Evolutionary conservation across 2,797 vertebrate species (phyloP), one percentile per base, ranked within the genome.

Genomic region (Spea hammondii): DNA sequence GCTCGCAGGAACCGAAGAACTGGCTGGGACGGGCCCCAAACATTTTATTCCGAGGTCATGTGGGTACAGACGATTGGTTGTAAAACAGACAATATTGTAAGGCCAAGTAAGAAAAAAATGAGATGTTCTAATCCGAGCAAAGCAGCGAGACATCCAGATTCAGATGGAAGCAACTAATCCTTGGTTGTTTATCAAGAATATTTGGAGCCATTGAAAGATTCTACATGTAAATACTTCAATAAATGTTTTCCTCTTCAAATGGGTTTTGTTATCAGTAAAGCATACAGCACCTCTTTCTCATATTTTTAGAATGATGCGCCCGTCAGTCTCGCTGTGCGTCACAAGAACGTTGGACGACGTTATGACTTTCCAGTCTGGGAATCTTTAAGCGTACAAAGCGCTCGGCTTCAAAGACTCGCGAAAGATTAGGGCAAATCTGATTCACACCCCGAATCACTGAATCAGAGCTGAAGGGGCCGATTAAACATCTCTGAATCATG

Each of bases 181-280:
- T 79, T 74, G 78, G 78, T 74, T 79, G 78, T 79, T 79, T 79
- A 74, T 79, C 78, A 79, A 74, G 72, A 79, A 79, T 79, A 79
- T 74, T 79, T 79, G 78, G 65, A 79, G 78, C 66, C 65, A 64
- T 74, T 68, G 65, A 70, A 70, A 66, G 67, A 72, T 64, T 59
- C 65, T 64, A 70, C 11, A 79, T 79, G 78, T 79, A 79, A 79
- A 79, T 79, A 79, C 53, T 74, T 79, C 72, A 74, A 6, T 32
- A 64, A 79, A 74, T 79, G 78, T 79, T 79, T 79, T 79, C n/a
- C 65, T 79, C 54, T 72, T 74, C 65, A 55, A 60, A 79, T 74
- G 78, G 72, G 74, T 79, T 79, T 62, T 74, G 78, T 79, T 79
- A 79, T 79, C 78, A 79, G 78, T n/a, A 60, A 55, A 60, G 72